These are phyloP conservation scores for Ganaspis brasiliensis DNA, from an alignment of 2,888 invertebrate species.

Conservation along the genomic window DNA sequence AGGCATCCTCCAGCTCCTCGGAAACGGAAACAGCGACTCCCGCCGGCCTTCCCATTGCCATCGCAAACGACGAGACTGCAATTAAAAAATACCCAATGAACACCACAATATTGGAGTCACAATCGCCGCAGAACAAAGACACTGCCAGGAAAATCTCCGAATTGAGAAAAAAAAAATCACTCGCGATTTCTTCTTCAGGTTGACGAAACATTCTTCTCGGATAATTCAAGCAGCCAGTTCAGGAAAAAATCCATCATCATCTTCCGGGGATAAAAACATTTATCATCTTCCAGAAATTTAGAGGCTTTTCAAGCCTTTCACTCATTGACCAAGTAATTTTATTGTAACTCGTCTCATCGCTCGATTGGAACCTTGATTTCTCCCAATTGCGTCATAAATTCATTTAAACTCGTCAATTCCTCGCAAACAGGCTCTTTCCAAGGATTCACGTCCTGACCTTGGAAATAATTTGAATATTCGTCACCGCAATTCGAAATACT, in stretches of 20 bases:
- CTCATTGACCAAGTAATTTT: slow-evolving; percentile 14
- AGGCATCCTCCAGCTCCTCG: slow-evolving; percentile 58
- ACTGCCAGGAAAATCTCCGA: slow-evolving; percentile 33
- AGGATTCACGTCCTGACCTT: slow-evolving; percentile 52
- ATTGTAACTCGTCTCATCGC: slow-evolving; percentile 74
- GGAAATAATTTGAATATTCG: slow-evolving; percentile 27
- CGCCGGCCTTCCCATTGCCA: slow-evolving; percentile 70
- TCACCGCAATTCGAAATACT: slow-evolving; percentile 49
- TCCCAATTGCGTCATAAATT: slow-evolving; percentile 85
- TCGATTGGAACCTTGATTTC: slow-evolving; percentile 81
- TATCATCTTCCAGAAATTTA: slow-evolving; percentile 2
- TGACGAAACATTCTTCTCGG: background rate
- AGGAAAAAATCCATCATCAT: background rate
- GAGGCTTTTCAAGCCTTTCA: slow-evolving; percentile 18
- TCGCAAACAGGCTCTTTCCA: slow-evolving; percentile 77
- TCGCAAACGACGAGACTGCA: slow-evolving; percentile 78
- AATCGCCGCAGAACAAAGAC: slow-evolving; percentile 40
- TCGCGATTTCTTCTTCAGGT: slow-evolving; percentile 3
- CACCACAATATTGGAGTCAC: slow-evolving; percentile 66
- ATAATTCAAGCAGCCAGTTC: too few species aligned
- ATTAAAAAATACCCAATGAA: slow-evolving; percentile 78
- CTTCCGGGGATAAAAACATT: too few species aligned
- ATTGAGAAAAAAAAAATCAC: slow-evolving; percentile 22
- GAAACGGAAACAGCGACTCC: slow-evolving; percentile 65
- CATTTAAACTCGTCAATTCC: slow-evolving; percentile 85